phyloP scores from a whole-genome alignment of 2,797 vertebrate genomes.

The Alectoris magna region DNA sequence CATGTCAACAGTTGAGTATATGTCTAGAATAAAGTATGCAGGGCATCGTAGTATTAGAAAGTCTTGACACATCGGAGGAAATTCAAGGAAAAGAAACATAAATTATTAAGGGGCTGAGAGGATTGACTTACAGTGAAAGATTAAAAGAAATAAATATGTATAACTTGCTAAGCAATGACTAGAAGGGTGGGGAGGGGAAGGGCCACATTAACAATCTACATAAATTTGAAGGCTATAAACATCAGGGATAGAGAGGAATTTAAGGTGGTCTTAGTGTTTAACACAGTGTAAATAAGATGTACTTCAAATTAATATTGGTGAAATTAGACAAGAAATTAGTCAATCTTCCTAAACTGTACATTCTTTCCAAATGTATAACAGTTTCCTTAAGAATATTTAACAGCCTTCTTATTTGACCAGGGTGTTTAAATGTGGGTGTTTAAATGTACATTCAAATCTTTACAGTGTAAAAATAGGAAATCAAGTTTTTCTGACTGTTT shows the following conservation, averaged over 20 bases:
- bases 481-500: neutral
- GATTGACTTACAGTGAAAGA: conserved; percentile 61
- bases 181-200: neutral
- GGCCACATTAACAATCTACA: conserved; percentile 24
- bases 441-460: neutral
- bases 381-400: neutral
- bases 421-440: neutral
- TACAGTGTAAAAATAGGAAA: neutral
- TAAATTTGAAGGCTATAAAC: conserved; percentile 49
- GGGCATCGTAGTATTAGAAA: conserved; percentile 16
- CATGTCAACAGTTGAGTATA: neutral
- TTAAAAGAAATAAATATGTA: conserved; percentile 77
- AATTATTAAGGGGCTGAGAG: conserved; percentile 69
- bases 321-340: neutral
- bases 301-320: neutral
- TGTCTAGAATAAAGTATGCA: conserved; percentile 39
- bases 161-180: conserved; percentile 58
- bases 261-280: conserved; percentile 13
- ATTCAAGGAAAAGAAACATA: conserved; percentile 66
- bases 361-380: neutral
- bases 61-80: conserved; percentile 42
- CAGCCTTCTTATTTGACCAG: neutral
- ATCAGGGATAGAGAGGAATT: conserved; percentile 23
- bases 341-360: neutral
- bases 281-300: neutral